Base-by-base conservation (phyloP, 2,113 vertebrate species). In the Polypterus bichir region DNA sequence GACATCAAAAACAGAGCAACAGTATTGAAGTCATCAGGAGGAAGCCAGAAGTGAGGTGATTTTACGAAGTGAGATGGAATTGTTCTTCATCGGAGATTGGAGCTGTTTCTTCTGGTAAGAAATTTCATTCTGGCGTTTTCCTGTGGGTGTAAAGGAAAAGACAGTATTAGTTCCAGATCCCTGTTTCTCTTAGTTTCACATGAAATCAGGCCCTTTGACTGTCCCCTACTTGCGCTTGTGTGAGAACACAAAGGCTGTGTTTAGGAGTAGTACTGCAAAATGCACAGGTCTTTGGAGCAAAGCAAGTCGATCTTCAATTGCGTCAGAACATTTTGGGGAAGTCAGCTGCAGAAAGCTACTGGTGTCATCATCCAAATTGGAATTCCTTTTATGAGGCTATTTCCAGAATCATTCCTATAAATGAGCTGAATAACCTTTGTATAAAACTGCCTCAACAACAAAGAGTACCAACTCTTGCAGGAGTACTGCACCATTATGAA, bases 191-290 rank as follows among this genome's bases (percentile, higher is more conserved):
- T 27, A 2, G 27, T 27, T 27, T 27, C 27, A 27, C 27, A 27
- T 27, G 27, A 27, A 27, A 27, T 27, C 27, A 2, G 27, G 27
- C 27, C 27, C 27, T 27, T 27, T 27, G 27, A 27, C 27, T 2
- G 2, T 27, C 27, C 27, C 27, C 27, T 27, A 27, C 27, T 27
- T 27, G 27, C 27, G 27, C 27, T 2, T 27, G 27, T 27, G 27
- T 27, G 2, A 27, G 27, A 27, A 27, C 27, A 27, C 27, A 27
- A 27, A 49, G 47, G 48, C 59, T 48, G 58, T 66, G 47, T 66
- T 62, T 46, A 62, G 65, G 9, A 67, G 65, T 60, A 51, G 61
- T 45, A 67, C 61, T 47, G 65, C 48, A 9, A 67, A 67, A 46
- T 63, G 62, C 47, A 8, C 59, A 45, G 59, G 47, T 48, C 59